phyloP scores from a whole-genome alignment of 2,113 vertebrate genomes.

The Boulengeromyrus knoepffleri region DNA sequence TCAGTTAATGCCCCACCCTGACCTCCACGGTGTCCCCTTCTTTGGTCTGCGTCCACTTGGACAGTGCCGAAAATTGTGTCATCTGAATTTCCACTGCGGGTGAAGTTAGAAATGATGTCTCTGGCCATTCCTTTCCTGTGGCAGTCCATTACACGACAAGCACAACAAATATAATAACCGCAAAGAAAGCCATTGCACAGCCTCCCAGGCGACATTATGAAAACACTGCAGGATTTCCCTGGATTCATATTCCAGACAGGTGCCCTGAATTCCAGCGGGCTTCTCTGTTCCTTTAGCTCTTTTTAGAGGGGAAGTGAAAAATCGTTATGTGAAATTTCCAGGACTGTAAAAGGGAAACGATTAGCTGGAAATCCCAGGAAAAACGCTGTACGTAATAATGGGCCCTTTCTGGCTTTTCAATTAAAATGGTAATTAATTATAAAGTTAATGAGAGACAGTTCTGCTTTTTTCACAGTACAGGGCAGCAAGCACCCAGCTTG shows the following conservation, averaged over 20 bases:
- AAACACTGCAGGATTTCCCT: neutral
- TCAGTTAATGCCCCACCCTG: conserved; percentile 40
- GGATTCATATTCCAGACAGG: neutral
- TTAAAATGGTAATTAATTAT: neutral
- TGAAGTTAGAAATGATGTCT: conserved; percentile 60
- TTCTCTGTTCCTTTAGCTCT: neutral
- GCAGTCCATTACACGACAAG: conserved; percentile 48
- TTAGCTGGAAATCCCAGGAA: neutral
- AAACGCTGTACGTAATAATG: neutral
- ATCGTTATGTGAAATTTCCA: neutral
- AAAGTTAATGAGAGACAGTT: conserved; percentile 20
- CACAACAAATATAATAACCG: conserved; percentile 24
- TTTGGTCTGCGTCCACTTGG: conserved; percentile 40
- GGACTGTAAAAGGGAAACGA: neutral
- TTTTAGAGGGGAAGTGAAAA: neutral
- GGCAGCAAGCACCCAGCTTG: neutral
- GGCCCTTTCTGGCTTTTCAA: neutral
- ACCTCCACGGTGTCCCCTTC: conserved; percentile 53
- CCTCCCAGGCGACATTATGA: neutral
- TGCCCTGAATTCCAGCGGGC: neutral
- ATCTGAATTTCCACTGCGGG: conserved; percentile 52
- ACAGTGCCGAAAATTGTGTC: conserved; percentile 46
- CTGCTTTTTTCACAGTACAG: conserved; percentile 21
- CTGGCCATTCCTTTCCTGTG: conserved; percentile 45
- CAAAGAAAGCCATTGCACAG: neutral